Evolutionary conservation across 2,113 vertebrate species (phyloP), one percentile per base, ranked within the genome.

Genomic region (Ptilorrhoa leucosticta): DNA sequence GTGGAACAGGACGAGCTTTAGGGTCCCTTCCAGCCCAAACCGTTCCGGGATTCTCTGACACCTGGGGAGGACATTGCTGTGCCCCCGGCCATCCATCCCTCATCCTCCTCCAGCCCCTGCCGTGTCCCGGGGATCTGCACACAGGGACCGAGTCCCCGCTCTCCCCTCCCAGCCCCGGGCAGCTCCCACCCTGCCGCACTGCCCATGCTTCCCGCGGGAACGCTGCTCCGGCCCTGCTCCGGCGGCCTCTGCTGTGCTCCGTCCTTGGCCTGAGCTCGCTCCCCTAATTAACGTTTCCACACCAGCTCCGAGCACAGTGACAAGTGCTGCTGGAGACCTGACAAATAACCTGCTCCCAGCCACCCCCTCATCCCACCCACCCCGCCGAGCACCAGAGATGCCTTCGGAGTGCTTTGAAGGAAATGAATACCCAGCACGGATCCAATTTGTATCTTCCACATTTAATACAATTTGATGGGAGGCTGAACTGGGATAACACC

Each of bases 401-500:
- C 60, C 8, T 56, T 8, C 12, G 44, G 87, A 53, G 39, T 2
- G 68, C 77, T 93, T 4, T 7, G 71, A 47, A 82, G 91, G 53
- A 66, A 94, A 70, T 19, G 68, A 91, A 42, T 3, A 6, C 66
- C 71, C 93, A 87, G 87, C 82, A 5, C 2, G 65, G 89, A 76
- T 90, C 63, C 37, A 83, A 28, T 83, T 78, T 87, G 84, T 82
- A n/a, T 54, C 94, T 83, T 54, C 86, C 45, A 42, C 18, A 12
- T 85, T 86, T 94, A 96, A 95, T 79, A 18, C 53, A 82, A 24
- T 17, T 23, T 75, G 93, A 96, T 84, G 81, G 50, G 57, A 94
- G 86, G 90, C 95, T 94, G 94, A 96, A 47, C 73, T 39, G 69
- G 70, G 77, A 85, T 92, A 96, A 92, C 60, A 54, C 7, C 28